A percentile compares a stretch with the other conserved stretches of the same genome.
Evolutionary conservation across 2,888 invertebrate species (phyloP).

Genomic region (Sisyra nigra): DNA sequence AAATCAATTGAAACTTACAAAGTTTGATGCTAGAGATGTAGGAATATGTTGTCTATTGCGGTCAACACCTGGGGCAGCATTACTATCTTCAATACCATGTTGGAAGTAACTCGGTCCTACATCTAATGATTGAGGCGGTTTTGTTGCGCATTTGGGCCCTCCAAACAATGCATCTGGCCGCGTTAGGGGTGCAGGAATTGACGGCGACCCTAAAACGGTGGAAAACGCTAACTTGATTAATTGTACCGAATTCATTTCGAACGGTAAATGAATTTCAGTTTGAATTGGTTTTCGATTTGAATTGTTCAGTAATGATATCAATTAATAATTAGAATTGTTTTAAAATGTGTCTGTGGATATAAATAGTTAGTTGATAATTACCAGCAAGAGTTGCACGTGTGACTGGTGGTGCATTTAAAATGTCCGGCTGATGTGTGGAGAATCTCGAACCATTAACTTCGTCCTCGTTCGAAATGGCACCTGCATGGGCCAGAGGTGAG

Average conservation of each 20-base stretch:
- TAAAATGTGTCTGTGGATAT: no score
- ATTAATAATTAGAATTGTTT: no score
- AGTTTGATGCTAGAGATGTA: constrained; percentile 3
- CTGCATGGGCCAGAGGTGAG: background rate
- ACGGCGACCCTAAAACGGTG: constrained; percentile 5
- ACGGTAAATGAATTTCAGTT: no score
- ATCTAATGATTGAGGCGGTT: constrained; percentile 7
- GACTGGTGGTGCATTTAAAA: constrained; percentile 51
- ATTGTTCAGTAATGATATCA: no score
- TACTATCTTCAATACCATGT: background rate
- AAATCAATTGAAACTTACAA: constrained; percentile 4
- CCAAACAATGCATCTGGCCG: constrained; percentile 25
- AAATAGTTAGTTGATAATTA: constrained; percentile 1
- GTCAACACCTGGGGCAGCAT: constrained; percentile 3
- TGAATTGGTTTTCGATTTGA: no score
- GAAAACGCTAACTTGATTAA: no score
- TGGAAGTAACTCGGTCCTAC: constrained; percentile 3
- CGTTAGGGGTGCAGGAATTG: constrained; percentile 18
- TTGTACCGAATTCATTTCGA: no score
- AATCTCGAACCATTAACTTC: background rate
- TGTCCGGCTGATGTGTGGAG: constrained; percentile 51
- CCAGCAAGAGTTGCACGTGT: constrained; percentile 1
- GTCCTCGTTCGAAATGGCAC: background rate
- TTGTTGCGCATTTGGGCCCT: constrained; percentile 1
- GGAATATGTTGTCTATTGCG: constrained; percentile 4